Percentiles rank a stretch among this genome's conserved stretches.
Conservation (phyloP, 2,797 vertebrate genomes). For the Heterohyrax brucei region DNA sequence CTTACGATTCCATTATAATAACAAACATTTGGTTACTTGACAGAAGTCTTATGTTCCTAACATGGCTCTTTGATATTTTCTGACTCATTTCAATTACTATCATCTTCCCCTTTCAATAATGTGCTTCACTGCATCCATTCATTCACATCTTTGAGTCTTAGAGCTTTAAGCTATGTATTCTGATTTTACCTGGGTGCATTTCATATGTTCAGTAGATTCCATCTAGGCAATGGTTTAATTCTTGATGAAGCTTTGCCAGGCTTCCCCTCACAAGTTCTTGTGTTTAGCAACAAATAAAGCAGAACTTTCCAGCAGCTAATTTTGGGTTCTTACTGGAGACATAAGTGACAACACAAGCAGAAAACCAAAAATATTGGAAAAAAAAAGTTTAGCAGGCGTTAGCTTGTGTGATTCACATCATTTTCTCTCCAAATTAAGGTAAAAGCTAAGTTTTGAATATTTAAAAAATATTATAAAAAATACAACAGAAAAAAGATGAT, state of each 20-base stretch:
- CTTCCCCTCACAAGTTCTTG: neutral
- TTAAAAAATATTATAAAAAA: neutral
- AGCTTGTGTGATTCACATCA: conserved; percentile 29
- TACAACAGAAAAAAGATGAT: neutral
- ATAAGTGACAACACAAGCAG: neutral
- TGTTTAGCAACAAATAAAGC: neutral
- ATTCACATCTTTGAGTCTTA: neutral
- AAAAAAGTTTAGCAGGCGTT: neutral
- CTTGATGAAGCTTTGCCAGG: neutral
- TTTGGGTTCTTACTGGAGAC: neutral
- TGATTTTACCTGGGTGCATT: conserved; percentile 2
- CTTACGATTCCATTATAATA: conserved; percentile 29
- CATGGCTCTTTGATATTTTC: neutral
- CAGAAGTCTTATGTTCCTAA: neutral
- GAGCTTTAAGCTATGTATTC: neutral
- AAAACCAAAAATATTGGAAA: neutral
- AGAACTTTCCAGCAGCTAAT: neutral
- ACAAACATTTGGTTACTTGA: neutral
- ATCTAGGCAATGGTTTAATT: neutral
- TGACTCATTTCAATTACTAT: neutral
- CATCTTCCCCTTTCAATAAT: neutral
- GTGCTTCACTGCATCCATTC: neutral
- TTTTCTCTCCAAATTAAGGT: conserved; percentile 45
- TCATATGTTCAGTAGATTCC: conserved; percentile 10
- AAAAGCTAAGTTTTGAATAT: conserved; percentile 44